Base-by-base conservation (phyloP, 1,140 invertebrate species). In the Conopomorpha cramerella region DNA sequence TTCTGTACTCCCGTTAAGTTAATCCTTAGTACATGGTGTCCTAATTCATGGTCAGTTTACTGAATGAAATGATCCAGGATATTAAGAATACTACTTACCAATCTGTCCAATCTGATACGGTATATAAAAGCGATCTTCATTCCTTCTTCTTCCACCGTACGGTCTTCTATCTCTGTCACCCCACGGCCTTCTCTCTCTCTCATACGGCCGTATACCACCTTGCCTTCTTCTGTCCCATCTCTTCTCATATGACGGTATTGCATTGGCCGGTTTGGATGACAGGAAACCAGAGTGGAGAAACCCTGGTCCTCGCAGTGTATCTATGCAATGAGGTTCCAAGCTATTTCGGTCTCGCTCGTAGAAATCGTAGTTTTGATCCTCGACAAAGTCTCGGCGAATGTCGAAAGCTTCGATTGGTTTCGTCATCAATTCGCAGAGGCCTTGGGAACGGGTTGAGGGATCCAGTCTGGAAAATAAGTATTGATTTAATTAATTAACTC, bases 361-460 rank as follows among this genome's bases (percentile, higher is more conserved):
- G 49, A 88, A 91, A 58, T 91, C 89, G 43, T 86, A 91, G 19
- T 87, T 82, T 10, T 82, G 80, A 61, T 91, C 88, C 10, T 81
- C 68, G 7, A 81, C 68, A 26, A 88, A 83, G 54, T 88, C 86
- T 15, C 78, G 51, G 16, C 77, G 67, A 1, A 84, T 41, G 45
- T 90, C 85, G 55, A 89, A 81, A 25, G 82, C 80, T 43, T 82
- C 66, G 14, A 86, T 77, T 0, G 87, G 85, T 29, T 85, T 78
- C 2, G 87, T 83, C 19, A 87, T 83, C 32, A 92, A 55, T 67
- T 92, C 88, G 49, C 89, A 91, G 2, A 87, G 83, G 2, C 85
- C 84, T 60, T 84, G 81, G 2, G 83, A 82, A 28, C 83, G 72
- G 47, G 82, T 83, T 0, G 77, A 79, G 1, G 81, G 79, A 54